Conservation (phyloP, 2,797 vertebrate species). For the Falco columbarius region DNA sequence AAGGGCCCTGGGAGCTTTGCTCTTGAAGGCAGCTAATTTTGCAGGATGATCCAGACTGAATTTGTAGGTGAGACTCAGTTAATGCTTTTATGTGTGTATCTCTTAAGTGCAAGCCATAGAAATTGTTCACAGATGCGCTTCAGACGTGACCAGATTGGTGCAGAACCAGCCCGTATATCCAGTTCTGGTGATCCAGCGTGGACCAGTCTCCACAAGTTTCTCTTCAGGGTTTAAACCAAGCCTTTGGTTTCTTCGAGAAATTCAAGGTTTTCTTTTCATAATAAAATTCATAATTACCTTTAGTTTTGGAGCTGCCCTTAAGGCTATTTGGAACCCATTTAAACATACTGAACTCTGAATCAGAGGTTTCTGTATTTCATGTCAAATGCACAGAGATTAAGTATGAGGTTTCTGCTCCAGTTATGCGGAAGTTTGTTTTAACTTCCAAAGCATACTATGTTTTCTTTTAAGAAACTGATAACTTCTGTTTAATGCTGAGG, state of each 20-base stretch:
- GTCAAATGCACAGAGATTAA: neutral
- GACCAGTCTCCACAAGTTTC: neutral
- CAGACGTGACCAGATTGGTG: neutral
- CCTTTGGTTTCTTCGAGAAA: neutral
- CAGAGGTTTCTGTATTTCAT: neutral
- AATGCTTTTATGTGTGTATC: neutral
- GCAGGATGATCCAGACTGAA: neutral
- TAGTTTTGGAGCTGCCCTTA: neutral
- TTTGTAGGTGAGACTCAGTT: neutral
- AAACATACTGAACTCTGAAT: neutral
- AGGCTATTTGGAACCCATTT: neutral
- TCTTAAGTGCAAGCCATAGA: neutral
- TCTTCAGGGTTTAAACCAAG: slow-evolving; percentile 5
- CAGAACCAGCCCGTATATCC: neutral
- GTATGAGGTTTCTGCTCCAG: neutral
- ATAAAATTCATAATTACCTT: neutral
- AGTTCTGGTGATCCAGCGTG: neutral
- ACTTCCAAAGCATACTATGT: neutral
- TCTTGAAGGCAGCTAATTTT: neutral
- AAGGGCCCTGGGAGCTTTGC: neutral
- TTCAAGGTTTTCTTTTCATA: neutral
- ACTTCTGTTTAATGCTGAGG: neutral
- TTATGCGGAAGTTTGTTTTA: neutral
- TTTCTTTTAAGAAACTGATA: neutral
- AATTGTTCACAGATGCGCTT: neutral